phyloP scores from a whole-genome alignment of 2,888 invertebrate species.

The Hypomecis punctinalis region DNA sequence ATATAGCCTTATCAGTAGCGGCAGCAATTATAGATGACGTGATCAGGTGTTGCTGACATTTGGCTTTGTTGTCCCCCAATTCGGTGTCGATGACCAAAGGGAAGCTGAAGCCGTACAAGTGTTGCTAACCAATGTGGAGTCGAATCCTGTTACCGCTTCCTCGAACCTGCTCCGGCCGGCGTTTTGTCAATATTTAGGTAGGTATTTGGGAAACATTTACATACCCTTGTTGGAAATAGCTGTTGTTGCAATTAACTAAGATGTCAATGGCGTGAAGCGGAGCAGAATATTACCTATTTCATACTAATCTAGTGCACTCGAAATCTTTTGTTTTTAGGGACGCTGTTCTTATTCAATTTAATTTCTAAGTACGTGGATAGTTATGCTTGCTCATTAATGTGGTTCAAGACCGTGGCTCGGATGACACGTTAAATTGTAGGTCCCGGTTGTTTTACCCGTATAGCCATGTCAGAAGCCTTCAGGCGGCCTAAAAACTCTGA shows the following conservation, averaged over 20 bases:
- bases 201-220: conserved; percentile 33
- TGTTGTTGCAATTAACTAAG: neutral
- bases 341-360: too few relatives aligned
- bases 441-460: too few relatives aligned
- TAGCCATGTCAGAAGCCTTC: too few relatives aligned
- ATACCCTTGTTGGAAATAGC: neutral
- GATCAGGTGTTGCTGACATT: conserved; percentile 54
- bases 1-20: neutral
- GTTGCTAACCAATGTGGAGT: conserved; percentile 60
- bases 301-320: too few relatives aligned
- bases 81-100: conserved; percentile 80
- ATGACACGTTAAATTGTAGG: too few relatives aligned
- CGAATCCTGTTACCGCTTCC: conserved; percentile 74
- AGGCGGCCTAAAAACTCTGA: too few relatives aligned
- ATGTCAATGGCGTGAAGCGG: too few relatives aligned
- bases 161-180: conserved; percentile 44
- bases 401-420: too few relatives aligned
- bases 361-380: too few relatives aligned
- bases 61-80: conserved; percentile 58
- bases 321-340: too few relatives aligned
- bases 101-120: conserved; percentile 79
- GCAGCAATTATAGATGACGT: conserved; percentile 6
- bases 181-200: conserved; percentile 38
- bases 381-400: too few relatives aligned
- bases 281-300: too few relatives aligned